Evolutionary conservation across 2,888 invertebrate genomes (phyloP), one percentile per base, ranked within the genome.

Genomic region (Volucella inflata): DNA sequence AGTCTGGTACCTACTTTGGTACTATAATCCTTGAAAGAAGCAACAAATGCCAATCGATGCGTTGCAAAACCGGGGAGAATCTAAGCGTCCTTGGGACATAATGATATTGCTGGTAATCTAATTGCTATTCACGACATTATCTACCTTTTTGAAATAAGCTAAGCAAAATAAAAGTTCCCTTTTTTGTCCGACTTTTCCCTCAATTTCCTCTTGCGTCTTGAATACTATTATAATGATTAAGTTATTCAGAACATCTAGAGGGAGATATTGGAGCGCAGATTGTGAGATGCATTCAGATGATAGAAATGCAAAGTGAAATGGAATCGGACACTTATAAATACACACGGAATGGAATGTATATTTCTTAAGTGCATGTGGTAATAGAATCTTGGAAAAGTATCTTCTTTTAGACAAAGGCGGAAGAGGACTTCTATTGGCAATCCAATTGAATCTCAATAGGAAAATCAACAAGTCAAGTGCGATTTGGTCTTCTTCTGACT

Each of bases 221-320:
- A 64, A 68, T 78, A 78, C 65, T 79, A 75, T 84, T 64, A 36
- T 11, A 75, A 79, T 76, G 84, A 84, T 84, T 79, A 84, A 84
- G 65, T 84, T 84, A 84, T 84, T 76, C 75, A 67, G 75, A 79
- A 71, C 72, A 70, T 70, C 79, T 70, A 42, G 68, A 36, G 48
- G 64, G 67, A 46, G 74, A 79, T 79, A 79, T 74, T 84, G 75
- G 21, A 55, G 71, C 65, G 71, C 75, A 71, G 67, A 71, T 75
- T 71, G 65, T 16, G 60, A 75, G 71, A 51, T 79, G 74, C 79
- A 79, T 75, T 65, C 70, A 70, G 72, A 74, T 67, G 48, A 62
- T 16, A 46, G 59, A 51, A 67, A 60, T 30, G 12, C n/a, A 36
- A n/a, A 40, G 14, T 42, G 62, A 53, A n/a, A 30, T 30, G 12